Evolutionary conservation across 2,888 invertebrate genomes (phyloP), one percentile per base, ranked within the genome.

Genomic region (Aproaerema taeniolella): DNA sequence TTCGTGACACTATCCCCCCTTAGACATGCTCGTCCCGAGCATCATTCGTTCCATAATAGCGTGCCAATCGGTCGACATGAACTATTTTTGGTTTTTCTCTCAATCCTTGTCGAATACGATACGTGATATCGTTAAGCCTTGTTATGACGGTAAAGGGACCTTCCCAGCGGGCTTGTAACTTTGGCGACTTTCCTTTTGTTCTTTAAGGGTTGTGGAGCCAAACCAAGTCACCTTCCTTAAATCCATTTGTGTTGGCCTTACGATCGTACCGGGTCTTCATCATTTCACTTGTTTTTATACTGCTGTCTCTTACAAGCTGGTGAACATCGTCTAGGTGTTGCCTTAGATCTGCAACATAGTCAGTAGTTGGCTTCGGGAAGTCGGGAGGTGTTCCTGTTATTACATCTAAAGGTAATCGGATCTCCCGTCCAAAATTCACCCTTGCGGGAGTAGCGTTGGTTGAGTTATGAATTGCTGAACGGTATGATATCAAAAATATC

Each of bases 161-260:
- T 2, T 31, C 31, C 31, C 15, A 16, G 2, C 2, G 9, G 6
- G 15, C 2, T 5, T 31, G 3, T 2, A 10, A n/a, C 26, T 26
- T 26, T n/a, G n/a, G 26, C 5, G n/a, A 26, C n/a, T 26, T 26
- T 3, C 26, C 26, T 26, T 26, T 26, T 26, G 8, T 6, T 5
- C 26, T 6, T 3, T 3, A 4, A 7, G 30, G 30, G n/a, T 30
- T 30, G 13, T 30, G 30, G 2, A 30, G 8, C 30, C 30, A 11
- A 4, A 30, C 30, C 12, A 14, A 12, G 2, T 11, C 8, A 3
- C 30, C 30, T 30, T 30, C 30, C 5, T 11, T 9, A 25, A 44
- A 31, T 17, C 28, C 26, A 43, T 46, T 41, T 26, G 15, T 6
- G 10, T 31, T 31, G 7, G 15, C 2, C n/a, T 15, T 31, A 9